Percentiles rank a stretch among this genome's conserved stretches.
phyloP scores from a whole-genome alignment of 2,888 invertebrate genomes.

The Aspidapion aeneum region DNA sequence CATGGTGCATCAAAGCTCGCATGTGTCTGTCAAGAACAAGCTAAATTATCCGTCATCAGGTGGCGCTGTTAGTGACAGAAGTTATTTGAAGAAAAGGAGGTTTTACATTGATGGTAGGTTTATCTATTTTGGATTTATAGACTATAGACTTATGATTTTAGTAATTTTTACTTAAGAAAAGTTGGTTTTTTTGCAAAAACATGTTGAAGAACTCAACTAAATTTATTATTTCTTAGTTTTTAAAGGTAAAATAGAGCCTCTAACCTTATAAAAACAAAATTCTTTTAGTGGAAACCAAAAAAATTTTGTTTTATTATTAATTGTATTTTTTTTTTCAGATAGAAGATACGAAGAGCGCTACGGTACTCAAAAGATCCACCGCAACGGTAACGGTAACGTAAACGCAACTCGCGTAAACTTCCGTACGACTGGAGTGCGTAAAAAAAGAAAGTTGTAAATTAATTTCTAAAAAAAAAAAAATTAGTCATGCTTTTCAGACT shows the following conservation, averaged over 20 bases:
- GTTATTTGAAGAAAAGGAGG: constrained; percentile 1
- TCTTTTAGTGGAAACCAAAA: no score
- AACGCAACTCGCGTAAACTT: not conserved
- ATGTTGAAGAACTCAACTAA: not conserved
- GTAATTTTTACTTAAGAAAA: no score
- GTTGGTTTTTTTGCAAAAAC: not conserved
- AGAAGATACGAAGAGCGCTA: not conserved
- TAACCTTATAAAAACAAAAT: not conserved
- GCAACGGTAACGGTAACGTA: not conserved
- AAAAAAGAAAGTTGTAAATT: constrained; percentile 1
- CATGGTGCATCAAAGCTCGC: constrained; percentile 45
- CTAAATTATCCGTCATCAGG: not conserved
- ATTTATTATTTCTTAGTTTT: not conserved
- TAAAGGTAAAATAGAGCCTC: no score
- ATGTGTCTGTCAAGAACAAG: not conserved
- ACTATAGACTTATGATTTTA: no score
- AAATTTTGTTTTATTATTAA: no score
- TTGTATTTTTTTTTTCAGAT: no score
- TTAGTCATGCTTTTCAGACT: no score
- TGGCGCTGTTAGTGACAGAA: not conserved
- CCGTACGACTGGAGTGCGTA: not conserved
- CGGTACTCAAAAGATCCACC: not conserved
- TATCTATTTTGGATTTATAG: not conserved
- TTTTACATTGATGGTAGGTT: not conserved
- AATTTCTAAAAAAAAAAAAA: no score